A percentile compares a stretch with the other conserved stretches of the same genome.
phyloP scores from a whole-genome alignment of 1,140 invertebrate species.

The Euura saliciscinereae region DNA sequence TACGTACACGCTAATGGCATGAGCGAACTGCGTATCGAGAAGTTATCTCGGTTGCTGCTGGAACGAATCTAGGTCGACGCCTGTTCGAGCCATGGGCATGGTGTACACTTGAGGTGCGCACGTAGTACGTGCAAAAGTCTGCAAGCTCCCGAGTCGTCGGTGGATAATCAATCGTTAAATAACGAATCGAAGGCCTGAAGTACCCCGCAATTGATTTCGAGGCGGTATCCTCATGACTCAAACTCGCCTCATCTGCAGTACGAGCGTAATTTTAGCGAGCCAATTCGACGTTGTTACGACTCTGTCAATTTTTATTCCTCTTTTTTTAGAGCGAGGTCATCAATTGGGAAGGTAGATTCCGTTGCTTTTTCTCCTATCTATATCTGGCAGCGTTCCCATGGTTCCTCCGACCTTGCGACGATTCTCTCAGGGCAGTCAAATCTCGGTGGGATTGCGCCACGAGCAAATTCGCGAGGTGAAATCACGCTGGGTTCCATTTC shows the following conservation, averaged over 20 bases:
- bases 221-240: neutral
- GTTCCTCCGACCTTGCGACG: no score
- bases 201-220: neutral
- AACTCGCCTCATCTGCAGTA: neutral
- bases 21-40: neutral
- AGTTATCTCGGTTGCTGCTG: neutral
- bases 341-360: neutral
- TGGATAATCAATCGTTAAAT: constrained; percentile 1
- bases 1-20: neutral
- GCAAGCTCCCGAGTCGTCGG: neutral
- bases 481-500: no score
- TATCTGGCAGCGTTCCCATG: no score
- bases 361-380: no score
- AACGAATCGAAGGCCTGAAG: neutral
- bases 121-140: neutral
- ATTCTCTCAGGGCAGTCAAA: no score
- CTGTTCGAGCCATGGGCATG: neutral
- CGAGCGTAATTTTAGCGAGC: neutral
- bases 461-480: no score
- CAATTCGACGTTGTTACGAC: neutral
- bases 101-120: neutral
- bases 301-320: neutral
- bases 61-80: constrained; percentile 4
- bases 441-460: no score
- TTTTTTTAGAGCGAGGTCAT: neutral